These are phyloP conservation scores for Terebella lapidaria DNA, from an alignment of 2,888 invertebrate species.

Conservation along the genomic window DNA sequence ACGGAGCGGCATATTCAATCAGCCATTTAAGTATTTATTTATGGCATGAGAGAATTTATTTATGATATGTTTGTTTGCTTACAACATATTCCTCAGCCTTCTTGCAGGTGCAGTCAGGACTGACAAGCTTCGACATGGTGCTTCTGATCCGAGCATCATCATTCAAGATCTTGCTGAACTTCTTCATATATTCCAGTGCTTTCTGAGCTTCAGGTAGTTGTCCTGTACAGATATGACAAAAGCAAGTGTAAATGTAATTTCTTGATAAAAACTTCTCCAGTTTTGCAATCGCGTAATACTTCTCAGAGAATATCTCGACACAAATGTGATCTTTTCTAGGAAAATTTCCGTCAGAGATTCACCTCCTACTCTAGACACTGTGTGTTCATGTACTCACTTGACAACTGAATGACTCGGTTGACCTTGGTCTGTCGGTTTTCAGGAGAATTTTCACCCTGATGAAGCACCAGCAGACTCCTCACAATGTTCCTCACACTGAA, in stretches of 20 bases:
- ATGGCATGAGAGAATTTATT: no score
- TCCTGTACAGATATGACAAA: constrained; percentile 51
- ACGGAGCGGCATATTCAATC: no score
- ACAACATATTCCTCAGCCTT: constrained; percentile 85
- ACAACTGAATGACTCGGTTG: constrained; percentile 30
- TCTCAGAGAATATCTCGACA: no score
- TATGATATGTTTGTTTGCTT: no score
- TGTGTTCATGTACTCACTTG: no score
- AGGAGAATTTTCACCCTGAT: constrained; percentile 55
- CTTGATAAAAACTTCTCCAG: background rate
- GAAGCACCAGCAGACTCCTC: constrained; percentile 80
- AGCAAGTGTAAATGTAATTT: background rate
- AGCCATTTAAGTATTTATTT: no score
- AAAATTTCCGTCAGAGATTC: no score
- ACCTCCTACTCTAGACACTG: no score
- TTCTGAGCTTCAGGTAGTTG: constrained; percentile 86
- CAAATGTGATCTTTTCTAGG: no score
- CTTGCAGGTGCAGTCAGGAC: constrained; percentile 81
- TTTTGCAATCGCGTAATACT: no score
- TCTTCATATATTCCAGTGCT: constrained; percentile 61
- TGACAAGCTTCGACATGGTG: constrained; percentile 81
- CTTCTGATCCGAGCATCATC: constrained; percentile 60
- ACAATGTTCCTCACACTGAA: constrained; percentile 55
- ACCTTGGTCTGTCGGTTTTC: constrained; percentile 29
- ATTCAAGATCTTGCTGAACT: constrained; percentile 54